Evolutionary conservation across 2,888 invertebrate species (phyloP).

Genomic region (Dryobota labecula): DNA sequence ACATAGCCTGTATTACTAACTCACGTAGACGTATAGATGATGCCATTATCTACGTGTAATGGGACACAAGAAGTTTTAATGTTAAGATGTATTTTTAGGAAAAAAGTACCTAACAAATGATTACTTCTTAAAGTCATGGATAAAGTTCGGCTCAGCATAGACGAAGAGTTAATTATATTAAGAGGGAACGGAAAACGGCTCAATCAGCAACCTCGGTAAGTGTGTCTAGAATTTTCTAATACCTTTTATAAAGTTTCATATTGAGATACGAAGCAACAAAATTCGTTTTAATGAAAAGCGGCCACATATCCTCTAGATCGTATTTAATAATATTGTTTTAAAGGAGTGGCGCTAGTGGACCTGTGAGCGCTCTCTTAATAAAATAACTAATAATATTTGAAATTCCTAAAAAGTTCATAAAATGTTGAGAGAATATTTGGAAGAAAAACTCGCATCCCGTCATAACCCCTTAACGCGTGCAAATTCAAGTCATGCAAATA

Average conservation of each 20-base stretch:
- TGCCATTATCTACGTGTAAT: background rate
- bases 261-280: too few relatives aligned
- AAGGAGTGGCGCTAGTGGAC: too few relatives aligned
- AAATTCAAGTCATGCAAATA: constrained; percentile 9
- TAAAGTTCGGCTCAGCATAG: background rate
- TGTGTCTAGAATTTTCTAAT: too few relatives aligned
- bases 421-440: background rate
- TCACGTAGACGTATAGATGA: background rate
- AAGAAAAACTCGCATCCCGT: background rate
- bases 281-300: too few relatives aligned
- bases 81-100: background rate
- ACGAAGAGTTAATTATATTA: background rate
- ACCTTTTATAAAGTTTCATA: too few relatives aligned
- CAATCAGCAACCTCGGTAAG: too few relatives aligned
- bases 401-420: background rate
- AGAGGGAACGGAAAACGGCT: too few relatives aligned
- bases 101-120: background rate
- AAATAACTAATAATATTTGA: background rate
- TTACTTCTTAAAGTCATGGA: background rate
- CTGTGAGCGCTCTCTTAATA: too few relatives aligned
- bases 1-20: background rate
- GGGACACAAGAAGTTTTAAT: background rate
- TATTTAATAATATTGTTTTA: too few relatives aligned
- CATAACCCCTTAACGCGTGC: background rate
- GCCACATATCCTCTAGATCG: too few relatives aligned